These are phyloP conservation scores for Cheilosia scutellata DNA, from an alignment of 2,888 invertebrate species.

Conservation along the genomic window DNA sequence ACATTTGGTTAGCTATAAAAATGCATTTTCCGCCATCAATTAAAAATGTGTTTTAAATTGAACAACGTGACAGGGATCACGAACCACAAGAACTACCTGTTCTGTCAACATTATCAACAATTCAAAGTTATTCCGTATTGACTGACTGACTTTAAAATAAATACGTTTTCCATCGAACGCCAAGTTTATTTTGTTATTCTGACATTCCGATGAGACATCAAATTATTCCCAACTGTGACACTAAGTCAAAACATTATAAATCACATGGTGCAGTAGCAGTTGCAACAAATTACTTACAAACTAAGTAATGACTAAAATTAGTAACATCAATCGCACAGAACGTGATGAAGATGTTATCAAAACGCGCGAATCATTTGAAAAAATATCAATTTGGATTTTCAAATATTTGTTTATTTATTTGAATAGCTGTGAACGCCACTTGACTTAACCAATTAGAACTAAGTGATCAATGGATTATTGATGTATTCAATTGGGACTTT, in stretches of 20 bases:
- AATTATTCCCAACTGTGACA: background rate
- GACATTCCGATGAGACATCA: background rate
- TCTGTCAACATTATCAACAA: no score
- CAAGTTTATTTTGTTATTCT: background rate
- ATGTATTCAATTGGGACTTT: background rate
- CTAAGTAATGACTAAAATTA: background rate
- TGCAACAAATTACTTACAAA: background rate
- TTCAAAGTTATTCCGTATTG: no score
- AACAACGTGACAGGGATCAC: no score
- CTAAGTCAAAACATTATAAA: background rate
- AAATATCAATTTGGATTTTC: background rate
- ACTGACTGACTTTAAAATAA: no score
- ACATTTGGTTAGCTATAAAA: no score
- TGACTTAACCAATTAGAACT: slow-evolving; percentile 8
- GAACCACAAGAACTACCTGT: no score
- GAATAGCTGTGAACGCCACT: slow-evolving; percentile 21
- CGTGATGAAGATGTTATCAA: background rate
- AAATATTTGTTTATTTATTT: slow-evolving; percentile 31
- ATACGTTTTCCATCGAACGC: no score
- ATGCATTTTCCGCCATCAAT: no score
- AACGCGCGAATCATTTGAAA: background rate
- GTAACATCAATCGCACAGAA: background rate
- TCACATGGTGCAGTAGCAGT: background rate
- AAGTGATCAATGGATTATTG: background rate
- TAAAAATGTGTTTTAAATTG: no score